A percentile compares a stretch with the other conserved stretches of the same genome.
These are phyloP conservation scores for Drosophila funebris DNA, from an alignment of 1,140 invertebrate genomes.

Conservation along the genomic window DNA sequence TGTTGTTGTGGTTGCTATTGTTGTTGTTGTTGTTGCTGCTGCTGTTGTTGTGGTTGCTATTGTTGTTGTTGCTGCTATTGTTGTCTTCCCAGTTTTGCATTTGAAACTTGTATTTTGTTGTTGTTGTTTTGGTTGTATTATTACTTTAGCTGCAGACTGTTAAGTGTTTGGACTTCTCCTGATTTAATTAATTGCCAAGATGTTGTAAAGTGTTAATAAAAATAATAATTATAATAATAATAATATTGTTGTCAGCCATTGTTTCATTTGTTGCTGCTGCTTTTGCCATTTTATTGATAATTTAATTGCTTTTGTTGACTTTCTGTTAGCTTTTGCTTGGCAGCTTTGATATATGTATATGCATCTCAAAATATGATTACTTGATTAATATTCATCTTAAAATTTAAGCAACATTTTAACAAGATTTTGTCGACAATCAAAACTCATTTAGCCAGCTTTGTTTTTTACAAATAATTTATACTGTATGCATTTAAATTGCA, in stretches of 20 bases:
- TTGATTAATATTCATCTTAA: constrained; percentile 1
- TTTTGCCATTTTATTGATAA: constrained; percentile 47
- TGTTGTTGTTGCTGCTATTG: constrained; percentile 9
- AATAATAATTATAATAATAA: constrained; percentile 53
- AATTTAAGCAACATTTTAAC: background rate
- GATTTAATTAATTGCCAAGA: constrained; percentile 70
- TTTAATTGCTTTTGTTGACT: constrained; percentile 55
- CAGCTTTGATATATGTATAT: background rate
- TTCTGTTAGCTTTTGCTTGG: no score
- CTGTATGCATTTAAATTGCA: background rate
- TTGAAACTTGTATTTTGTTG: constrained; percentile 56
- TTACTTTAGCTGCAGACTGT: background rate
- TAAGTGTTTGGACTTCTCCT: constrained; percentile 30
- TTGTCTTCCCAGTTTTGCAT: constrained; percentile 52
- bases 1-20: no score
- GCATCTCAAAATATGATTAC: background rate
- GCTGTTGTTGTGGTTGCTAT: no score
- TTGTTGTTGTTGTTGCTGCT: constrained; percentile 31
- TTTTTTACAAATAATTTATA: background rate
- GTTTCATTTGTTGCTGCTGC: constrained; percentile 16
- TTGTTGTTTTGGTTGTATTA: constrained; percentile 20
- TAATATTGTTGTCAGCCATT: constrained; percentile 42
- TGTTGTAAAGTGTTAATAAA: constrained; percentile 66
- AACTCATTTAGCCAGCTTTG: background rate
- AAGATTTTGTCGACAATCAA: background rate